These are phyloP conservation scores for Heliconius charithonia DNA, from an alignment of 2,888 invertebrate genomes.

Conservation along the genomic window DNA sequence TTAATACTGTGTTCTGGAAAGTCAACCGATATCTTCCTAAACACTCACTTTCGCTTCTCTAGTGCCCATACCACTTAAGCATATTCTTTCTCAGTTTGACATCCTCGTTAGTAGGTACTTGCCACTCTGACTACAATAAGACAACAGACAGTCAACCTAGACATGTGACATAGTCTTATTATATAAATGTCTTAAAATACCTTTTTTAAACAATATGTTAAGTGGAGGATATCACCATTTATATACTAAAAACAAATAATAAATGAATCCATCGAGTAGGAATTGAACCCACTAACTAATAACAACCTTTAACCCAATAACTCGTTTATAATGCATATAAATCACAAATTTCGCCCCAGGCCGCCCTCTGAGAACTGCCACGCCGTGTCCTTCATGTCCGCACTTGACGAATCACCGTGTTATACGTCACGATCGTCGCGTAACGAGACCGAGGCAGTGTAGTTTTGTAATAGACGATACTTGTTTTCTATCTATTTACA, in stretches of 20 bases:
- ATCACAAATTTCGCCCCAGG: conserved; percentile 20
- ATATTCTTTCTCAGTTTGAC: too few species aligned
- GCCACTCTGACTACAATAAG: too few species aligned
- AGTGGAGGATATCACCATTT: neutral
- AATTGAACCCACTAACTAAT: neutral
- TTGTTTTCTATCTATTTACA: neutral
- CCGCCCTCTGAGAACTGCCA: conserved; percentile 65
- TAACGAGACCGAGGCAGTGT: conserved; percentile 64
- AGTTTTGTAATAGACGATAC: conserved; percentile 32
- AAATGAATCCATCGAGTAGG: neutral
- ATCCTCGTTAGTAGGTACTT: too few species aligned
- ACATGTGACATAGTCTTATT: too few species aligned
- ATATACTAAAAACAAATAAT: neutral
- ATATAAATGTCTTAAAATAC: too few species aligned
- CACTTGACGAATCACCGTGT: conserved; percentile 73
- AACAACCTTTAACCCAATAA: conserved; percentile 38
- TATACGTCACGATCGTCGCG: conserved; percentile 69
- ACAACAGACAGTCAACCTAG: too few species aligned
- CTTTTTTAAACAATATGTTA: too few species aligned
- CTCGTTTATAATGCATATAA: conserved; percentile 33
- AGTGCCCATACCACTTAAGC: too few species aligned
- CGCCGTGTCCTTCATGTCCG: conserved; percentile 72
- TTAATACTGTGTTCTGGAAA: too few species aligned
- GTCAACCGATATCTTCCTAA: too few species aligned
- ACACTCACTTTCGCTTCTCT: too few species aligned